A percentile compares a stretch with the other conserved stretches of the same genome.
Conservation (phyloP, 2,797 vertebrate genomes). For the Tachyglossus aculeatus region DNA sequence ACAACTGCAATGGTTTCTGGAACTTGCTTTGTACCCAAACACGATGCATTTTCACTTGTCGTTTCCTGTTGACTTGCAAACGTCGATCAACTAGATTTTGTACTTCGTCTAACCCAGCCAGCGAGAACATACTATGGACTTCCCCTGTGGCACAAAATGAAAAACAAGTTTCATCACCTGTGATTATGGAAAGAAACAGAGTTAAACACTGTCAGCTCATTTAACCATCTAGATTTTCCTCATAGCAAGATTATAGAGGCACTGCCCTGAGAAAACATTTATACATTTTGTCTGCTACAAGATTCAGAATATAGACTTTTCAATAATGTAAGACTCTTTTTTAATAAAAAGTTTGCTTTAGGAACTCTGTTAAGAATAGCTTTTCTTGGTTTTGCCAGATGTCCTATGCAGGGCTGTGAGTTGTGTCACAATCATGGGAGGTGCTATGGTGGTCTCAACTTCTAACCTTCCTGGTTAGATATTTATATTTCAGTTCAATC, state of each 20-base stretch:
- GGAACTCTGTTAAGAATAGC: no score
- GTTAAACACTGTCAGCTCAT: background rate
- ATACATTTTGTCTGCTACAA: no score
- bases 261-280: no score
- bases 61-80: conserved; percentile 91
- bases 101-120: conserved; percentile 86
- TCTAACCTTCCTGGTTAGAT: no score
- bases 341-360: no score
- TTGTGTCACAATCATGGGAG: no score
- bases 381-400: no score
- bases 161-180: conserved; percentile 40
- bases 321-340: no score
- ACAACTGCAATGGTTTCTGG: conserved; percentile 73
- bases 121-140: conserved; percentile 81
- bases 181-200: background rate
- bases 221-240: background rate
- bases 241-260: conserved; percentile 9
- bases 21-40: conserved; percentile 96
- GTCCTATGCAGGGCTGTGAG: no score
- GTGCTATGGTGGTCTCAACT: no score
- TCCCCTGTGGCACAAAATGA: conserved; percentile 79
- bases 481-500: no score
- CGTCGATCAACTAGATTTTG: conserved; percentile 90
- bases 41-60: conserved; percentile 87
- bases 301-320: no score